phyloP scores from a whole-genome alignment of 1,140 invertebrate species.

The Formica selysi region DNA sequence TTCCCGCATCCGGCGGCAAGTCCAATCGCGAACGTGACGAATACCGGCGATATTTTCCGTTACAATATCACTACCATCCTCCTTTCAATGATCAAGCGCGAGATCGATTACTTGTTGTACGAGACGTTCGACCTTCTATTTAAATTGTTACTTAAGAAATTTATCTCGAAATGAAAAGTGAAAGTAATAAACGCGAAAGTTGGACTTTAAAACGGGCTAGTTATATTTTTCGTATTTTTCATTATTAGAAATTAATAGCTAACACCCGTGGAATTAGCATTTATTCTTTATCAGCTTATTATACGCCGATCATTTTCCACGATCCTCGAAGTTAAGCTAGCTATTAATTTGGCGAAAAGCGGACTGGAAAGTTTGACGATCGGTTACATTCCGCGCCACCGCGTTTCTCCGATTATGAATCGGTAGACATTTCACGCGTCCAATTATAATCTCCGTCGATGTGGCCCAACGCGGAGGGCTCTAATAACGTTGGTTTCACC shows the following conservation, averaged over 20 bases:
- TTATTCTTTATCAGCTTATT: slow-evolving; percentile 30
- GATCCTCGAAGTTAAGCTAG: slow-evolving; percentile 9
- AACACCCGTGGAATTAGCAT: not conserved
- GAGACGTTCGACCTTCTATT: not conserved
- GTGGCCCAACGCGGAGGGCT: slow-evolving; percentile 36
- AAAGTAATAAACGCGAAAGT: not conserved
- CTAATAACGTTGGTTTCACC: slow-evolving; percentile 64
- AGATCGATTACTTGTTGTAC: slow-evolving; percentile 23
- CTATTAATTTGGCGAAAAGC: slow-evolving; percentile 50
- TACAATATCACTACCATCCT: slow-evolving; percentile 6
- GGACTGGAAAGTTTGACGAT: slow-evolving; percentile 44
- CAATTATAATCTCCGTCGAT: slow-evolving; percentile 63
- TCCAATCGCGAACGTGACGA: slow-evolving; percentile 43
- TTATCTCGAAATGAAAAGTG: not conserved
- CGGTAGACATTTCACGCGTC: slow-evolving; percentile 57
- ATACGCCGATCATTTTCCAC: slow-evolving; percentile 9
- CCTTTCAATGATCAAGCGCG: slow-evolving; percentile 40
- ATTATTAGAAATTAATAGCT: not conserved
- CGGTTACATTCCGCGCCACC: slow-evolving; percentile 22
- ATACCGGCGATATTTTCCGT: slow-evolving; percentile 52
- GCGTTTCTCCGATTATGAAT: slow-evolving; percentile 59
- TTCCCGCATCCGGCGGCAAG: slow-evolving; percentile 58
- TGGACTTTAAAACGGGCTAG: not conserved
- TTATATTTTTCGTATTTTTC: not conserved
- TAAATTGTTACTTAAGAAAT: not conserved